Evolutionary conservation across 2,113 vertebrate species (phyloP).

Genomic region (Daphoenositta chrysoptera): DNA sequence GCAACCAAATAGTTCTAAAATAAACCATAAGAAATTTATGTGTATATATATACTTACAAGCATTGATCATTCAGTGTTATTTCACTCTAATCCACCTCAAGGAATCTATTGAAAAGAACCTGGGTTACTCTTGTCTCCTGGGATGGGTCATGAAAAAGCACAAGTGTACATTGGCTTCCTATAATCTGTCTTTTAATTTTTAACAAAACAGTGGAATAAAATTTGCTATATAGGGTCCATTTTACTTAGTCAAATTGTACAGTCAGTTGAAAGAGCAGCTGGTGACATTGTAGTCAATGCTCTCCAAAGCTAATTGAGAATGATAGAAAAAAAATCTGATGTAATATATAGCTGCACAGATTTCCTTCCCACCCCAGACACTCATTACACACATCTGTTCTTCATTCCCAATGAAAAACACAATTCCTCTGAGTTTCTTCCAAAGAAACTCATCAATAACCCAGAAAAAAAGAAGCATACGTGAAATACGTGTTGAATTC

Average conservation of each 20-base stretch:
- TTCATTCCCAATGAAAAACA: slow-evolving; percentile 33
- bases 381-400: slow-evolving; percentile 60
- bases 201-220: slow-evolving; percentile 15
- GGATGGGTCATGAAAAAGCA: neutral
- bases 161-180: neutral
- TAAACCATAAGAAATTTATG: neutral
- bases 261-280: slow-evolving; percentile 61
- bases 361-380: slow-evolving; percentile 56
- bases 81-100: neutral
- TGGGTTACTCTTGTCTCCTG: neutral
- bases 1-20: neutral
- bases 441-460: neutral
- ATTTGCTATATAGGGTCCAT: neutral
- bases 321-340: slow-evolving; percentile 7
- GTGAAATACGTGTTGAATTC: neutral
- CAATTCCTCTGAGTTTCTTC: slow-evolving; percentile 18
- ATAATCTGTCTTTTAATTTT: neutral
- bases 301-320: slow-evolving; percentile 60
- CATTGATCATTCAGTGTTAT: neutral
- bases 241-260: slow-evolving; percentile 33
- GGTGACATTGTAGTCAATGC: slow-evolving; percentile 39
- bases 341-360: slow-evolving; percentile 34
- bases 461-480: neutral
- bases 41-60: neutral
- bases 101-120: neutral